These are phyloP conservation scores for Drosophila meridiana DNA, from an alignment of 2,888 invertebrate species.

Conservation along the genomic window DNA sequence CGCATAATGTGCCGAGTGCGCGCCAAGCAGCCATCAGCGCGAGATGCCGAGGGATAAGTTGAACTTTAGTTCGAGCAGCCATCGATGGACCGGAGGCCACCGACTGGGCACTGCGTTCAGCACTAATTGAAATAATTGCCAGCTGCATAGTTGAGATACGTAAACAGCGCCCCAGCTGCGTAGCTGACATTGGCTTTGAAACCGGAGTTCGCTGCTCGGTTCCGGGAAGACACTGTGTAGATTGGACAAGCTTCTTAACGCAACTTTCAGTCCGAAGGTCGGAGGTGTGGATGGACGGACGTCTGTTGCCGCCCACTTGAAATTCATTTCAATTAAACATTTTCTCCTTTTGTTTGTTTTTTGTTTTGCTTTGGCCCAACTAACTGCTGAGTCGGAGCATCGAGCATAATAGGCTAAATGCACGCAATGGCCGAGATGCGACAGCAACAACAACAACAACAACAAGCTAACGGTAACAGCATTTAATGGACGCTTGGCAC, in stretches of 20 bases:
- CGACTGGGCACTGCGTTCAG: constrained; percentile 2
- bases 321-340: constrained; percentile 68
- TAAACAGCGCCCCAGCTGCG: constrained; percentile 46
- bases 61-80: constrained; percentile 4
- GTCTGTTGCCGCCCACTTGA: constrained; percentile 20
- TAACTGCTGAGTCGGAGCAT: constrained; percentile 24
- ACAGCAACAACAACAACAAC: constrained; percentile 4
- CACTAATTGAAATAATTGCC: constrained; percentile 70
- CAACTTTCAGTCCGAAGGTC: constrained; percentile 22
- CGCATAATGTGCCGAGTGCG: not conserved
- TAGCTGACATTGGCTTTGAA: constrained; percentile 15
- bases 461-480: constrained; percentile 23
- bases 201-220: not conserved
- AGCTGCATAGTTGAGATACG: constrained; percentile 58
- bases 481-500: constrained; percentile 67
- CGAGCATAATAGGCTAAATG: constrained; percentile 33
- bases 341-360: constrained; percentile 8
- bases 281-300: not conserved
- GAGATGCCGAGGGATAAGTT: not conserved
- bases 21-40: not conserved
- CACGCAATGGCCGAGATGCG: constrained; percentile 27
- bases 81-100: constrained; percentile 3
- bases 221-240: not conserved
- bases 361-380: constrained; percentile 23
- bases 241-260: constrained; percentile 8